These are phyloP conservation scores for Aelia acuminata DNA, from an alignment of 2,888 invertebrate genomes.

Conservation along the genomic window DNA sequence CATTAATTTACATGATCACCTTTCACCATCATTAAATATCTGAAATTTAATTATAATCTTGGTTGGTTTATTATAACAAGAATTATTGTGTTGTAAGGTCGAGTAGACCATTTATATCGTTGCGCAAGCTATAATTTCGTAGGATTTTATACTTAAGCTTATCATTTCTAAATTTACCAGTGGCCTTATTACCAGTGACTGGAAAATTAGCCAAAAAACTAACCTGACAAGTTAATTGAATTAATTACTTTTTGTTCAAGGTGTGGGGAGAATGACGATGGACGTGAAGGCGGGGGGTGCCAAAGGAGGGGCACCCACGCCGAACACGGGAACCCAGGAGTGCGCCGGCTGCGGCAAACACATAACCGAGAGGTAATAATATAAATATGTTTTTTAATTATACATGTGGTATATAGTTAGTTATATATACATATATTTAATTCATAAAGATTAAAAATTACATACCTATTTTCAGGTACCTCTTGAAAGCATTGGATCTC, in stretches of 20 bases:
- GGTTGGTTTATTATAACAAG: too few relatives aligned
- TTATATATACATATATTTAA: too few relatives aligned
- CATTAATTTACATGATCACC: too few relatives aligned
- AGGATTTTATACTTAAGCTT: too few relatives aligned
- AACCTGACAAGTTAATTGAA: background rate
- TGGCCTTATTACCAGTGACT: too few relatives aligned
- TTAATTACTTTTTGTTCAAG: slow-evolving; percentile 64
- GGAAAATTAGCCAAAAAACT: background rate
- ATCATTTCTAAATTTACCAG: too few relatives aligned
- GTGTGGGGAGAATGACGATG: slow-evolving; percentile 79
- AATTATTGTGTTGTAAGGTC: too few relatives aligned
- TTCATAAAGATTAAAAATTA: background rate
- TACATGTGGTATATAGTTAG: background rate
- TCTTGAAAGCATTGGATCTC: slow-evolving; percentile 88
- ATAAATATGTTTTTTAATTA: too few relatives aligned
- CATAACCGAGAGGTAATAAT: slow-evolving; percentile 82
- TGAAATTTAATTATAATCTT: too few relatives aligned
- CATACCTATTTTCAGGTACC: slow-evolving; percentile 69
- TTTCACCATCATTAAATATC: too few relatives aligned
- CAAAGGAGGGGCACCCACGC: slow-evolving; percentile 66
- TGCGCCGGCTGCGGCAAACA: slow-evolving; percentile 96
- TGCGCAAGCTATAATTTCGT: too few relatives aligned
- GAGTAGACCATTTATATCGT: too few relatives aligned
- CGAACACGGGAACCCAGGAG: slow-evolving; percentile 73
- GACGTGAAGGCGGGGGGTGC: slow-evolving; percentile 83